Conservation (phyloP, 2,888 invertebrate genomes). For the Rhagophthalmus giganteus region DNA sequence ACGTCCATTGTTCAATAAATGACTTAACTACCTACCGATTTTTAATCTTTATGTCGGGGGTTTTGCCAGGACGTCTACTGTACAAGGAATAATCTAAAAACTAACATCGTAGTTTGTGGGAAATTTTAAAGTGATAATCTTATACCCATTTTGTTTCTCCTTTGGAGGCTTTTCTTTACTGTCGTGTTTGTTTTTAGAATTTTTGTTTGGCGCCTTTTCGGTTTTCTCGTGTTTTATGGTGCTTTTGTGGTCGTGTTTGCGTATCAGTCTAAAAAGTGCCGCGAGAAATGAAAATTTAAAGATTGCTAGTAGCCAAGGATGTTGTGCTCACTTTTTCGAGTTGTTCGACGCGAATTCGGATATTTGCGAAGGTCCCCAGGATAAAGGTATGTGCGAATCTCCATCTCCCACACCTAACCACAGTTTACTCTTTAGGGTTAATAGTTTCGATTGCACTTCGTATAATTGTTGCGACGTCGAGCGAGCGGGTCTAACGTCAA, state of each 20-base stretch:
- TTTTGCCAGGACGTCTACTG: not conserved
- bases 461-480: slow-evolving; percentile 54
- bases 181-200: slow-evolving; percentile 37
- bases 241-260: slow-evolving; percentile 21
- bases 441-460: slow-evolving; percentile 70
- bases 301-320: too few relatives aligned
- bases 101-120: slow-evolving; percentile 16
- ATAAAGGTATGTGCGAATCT: slow-evolving; percentile 58
- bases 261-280: not conserved
- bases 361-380: slow-evolving; percentile 60
- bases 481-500: slow-evolving; percentile 7
- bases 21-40: too few relatives aligned
- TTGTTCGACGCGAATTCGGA: slow-evolving; percentile 13
- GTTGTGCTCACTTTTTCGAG: slow-evolving; percentile 1
- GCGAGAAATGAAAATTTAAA: not conserved
- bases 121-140: slow-evolving; percentile 42
- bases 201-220: slow-evolving; percentile 38
- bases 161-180: slow-evolving; percentile 37
- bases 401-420: slow-evolving; percentile 67
- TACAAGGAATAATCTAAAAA: slow-evolving; percentile 3
- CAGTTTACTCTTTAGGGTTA: slow-evolving; percentile 70
- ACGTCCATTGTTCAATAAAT: too few relatives aligned
- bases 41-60: too few relatives aligned
- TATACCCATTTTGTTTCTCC: slow-evolving; percentile 47
- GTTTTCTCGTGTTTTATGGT: slow-evolving; percentile 35